These are phyloP conservation scores for Numenius arquata DNA, from an alignment of 2,113 vertebrate genomes.

Conservation along the genomic window DNA sequence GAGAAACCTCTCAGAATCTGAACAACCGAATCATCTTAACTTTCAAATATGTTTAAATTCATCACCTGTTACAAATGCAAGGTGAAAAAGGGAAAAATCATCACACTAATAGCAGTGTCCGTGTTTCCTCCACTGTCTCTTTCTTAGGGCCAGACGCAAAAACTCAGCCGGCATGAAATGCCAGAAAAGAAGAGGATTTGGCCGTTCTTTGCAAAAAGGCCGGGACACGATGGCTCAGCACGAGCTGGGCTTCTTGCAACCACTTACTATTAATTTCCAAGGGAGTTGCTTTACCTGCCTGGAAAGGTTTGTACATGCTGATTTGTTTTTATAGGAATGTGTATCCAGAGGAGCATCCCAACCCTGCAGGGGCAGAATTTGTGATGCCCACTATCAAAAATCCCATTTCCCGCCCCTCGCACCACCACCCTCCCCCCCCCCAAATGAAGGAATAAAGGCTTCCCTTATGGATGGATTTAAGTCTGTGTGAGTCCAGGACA, in stretches of 20 bases:
- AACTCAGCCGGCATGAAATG: background rate
- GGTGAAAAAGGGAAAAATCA: background rate
- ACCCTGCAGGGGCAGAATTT: background rate
- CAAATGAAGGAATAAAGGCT: background rate
- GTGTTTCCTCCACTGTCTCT: background rate
- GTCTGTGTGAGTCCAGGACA: background rate
- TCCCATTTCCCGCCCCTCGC: no score
- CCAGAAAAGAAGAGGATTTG: background rate
- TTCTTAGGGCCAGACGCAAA: background rate
- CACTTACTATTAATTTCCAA: background rate
- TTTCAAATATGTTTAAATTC: background rate
- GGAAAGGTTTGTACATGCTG: background rate
- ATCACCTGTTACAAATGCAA: background rate
- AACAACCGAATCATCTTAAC: background rate
- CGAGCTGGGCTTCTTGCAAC: background rate
- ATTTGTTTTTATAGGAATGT: background rate
- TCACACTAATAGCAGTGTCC: background rate
- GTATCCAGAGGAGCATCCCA: background rate
- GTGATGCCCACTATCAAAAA: background rate
- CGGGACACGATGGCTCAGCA: background rate
- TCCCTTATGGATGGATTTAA: background rate
- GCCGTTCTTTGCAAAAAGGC: background rate
- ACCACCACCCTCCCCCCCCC: accelerated
- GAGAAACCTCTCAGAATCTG: background rate
- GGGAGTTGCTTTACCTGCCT: background rate